Base-by-base conservation (phyloP, 2,797 vertebrate genomes). In the Urosaurus nigricauda region DNA sequence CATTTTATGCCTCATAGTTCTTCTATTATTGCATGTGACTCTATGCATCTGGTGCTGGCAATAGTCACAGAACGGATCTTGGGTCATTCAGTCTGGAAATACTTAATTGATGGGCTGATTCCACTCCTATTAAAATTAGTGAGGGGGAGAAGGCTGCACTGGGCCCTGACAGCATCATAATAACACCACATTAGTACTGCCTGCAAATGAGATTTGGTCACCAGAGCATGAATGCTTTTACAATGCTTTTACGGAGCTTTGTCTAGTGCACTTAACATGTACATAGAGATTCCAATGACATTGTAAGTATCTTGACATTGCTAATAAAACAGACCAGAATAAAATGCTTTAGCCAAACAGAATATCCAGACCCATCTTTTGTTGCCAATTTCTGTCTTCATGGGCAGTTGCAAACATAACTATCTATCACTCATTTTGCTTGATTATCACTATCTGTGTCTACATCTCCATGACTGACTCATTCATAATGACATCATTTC, bases 191-290 rank as follows among this genome's bases (percentile, higher is more conserved):
- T 83, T 87, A 84, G 63, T 68, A 78, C 86, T 77, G 84, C 65
- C 40, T 83, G 29, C 80, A 87, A 90, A 90, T 90, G 63, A 87
- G 80, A 83, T 87, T 79, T 83, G 65, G 80, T 84, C 85, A 87
- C 65, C 85, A 90, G 85, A 89, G 84, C 88, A 86, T 68, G 71
- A 77, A 83, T 86, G 80, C 74, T 87, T 87, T 87, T 90, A 79
- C 51, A 73, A 79, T 87, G 79, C 71, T 89, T 83, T 89, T 89
- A 82, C 73, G 29, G 79, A 82, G 84, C 71, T 82, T 82, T 83
- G 35, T 89, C 88, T 86, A 82, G 71, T 75, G 70, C 79, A 56
- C 70, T 89, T 86, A 86, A 80, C 84, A 86, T 89, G 88, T 75
- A 86, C n/a, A n/a, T 82, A 75, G 80, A 87, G 73, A 90, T 79